These are phyloP conservation scores for Rallus crepitans DNA, from an alignment of 2,797 vertebrate species.

Conservation along the genomic window DNA sequence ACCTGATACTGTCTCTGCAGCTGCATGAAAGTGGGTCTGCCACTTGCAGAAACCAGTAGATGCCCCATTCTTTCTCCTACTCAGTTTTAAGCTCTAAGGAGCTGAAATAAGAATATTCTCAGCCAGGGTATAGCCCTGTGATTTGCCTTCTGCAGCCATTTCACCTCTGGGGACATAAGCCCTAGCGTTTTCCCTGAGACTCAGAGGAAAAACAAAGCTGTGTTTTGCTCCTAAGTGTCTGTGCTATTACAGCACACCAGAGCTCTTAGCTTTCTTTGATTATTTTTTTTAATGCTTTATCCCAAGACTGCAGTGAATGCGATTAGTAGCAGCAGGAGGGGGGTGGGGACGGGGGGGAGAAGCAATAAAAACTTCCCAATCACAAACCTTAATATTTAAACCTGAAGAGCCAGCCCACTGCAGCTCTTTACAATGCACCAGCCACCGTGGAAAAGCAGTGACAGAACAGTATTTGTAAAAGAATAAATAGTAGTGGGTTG, in stretches of 20 bases:
- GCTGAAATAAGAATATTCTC: not conserved
- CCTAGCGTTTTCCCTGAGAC: not conserved
- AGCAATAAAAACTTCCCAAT: not conserved
- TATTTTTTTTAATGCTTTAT: not conserved
- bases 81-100: not conserved
- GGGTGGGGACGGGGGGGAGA: not conserved
- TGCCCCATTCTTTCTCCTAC: not conserved
- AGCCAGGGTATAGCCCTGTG: not conserved
- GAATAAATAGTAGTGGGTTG: not conserved
- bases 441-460: not conserved
- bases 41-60: not conserved
- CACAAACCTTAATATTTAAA: not conserved
- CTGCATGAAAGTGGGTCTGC: not conserved
- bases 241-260: not conserved
- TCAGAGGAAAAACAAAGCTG: not conserved
- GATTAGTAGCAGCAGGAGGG: not conserved
- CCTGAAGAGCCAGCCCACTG: not conserved
- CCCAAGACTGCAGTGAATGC: not conserved
- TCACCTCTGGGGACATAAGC: not conserved
- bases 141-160: slow-evolving; percentile 4
- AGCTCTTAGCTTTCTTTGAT: not conserved
- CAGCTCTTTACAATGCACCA: not conserved
- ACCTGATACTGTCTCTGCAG: not conserved
- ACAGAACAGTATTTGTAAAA: not conserved
- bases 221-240: not conserved